These are phyloP conservation scores for Cryptocephalus primarius DNA, from an alignment of 2,888 invertebrate species.

Conservation along the genomic window DNA sequence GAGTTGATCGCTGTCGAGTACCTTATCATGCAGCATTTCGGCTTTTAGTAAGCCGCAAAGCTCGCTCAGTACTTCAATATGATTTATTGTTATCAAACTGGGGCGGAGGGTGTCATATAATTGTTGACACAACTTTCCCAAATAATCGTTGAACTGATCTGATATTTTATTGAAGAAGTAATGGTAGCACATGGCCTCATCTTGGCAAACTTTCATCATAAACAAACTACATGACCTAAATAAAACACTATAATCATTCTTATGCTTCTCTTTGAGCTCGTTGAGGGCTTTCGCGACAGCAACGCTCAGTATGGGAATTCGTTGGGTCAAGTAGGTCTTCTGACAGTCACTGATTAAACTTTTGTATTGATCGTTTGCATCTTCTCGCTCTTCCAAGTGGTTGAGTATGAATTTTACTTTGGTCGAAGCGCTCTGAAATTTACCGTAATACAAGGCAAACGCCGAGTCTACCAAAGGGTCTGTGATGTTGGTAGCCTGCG, in stretches of 20 bases:
- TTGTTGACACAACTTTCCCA: conserved; percentile 67
- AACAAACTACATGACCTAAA: conserved; percentile 83
- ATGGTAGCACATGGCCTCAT: conserved; percentile 83
- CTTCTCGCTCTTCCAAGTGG: conserved; percentile 68
- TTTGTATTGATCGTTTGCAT: conserved; percentile 63
- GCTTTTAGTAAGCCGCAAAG: conserved; percentile 85
- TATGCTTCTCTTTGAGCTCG: conserved; percentile 51
- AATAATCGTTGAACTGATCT: conserved; percentile 43
- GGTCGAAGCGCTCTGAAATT: conserved; percentile 86
- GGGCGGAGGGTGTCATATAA: conserved; percentile 90
- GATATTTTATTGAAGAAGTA: conserved; percentile 76
- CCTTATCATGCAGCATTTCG: conserved; percentile 86
- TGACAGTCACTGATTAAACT: conserved; percentile 69
- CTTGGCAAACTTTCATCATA: conserved; percentile 85
- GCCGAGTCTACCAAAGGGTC: conserved; percentile 46
- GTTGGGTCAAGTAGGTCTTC: conserved; percentile 67
- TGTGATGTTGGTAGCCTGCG: conserved; percentile 26
- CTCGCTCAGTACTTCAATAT: conserved; percentile 94
- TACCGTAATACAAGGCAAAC: conserved; percentile 83
- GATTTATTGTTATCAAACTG: conserved; percentile 90
- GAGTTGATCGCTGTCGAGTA: conserved; percentile 66
- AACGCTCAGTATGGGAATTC: conserved; percentile 54
- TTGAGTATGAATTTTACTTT: conserved; percentile 72
- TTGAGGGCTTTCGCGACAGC: conserved; percentile 60
- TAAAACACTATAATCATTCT: conserved; percentile 70